Evolutionary conservation across 2,888 invertebrate genomes (phyloP), one percentile per base, ranked within the genome.

Genomic region (Operophtera brumata): DNA sequence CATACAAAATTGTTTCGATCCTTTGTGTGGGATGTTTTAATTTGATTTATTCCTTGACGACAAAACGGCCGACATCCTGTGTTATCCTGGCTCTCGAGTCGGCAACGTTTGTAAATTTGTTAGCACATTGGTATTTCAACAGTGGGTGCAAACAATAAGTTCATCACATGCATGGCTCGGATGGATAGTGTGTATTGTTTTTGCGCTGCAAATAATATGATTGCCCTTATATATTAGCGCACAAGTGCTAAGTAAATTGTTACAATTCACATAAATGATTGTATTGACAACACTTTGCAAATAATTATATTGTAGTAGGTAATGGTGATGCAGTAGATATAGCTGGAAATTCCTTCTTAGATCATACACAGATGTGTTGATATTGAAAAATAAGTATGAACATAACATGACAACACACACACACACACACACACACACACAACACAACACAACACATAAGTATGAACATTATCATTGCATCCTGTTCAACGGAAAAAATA

Each of bases 21-120:
- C 81, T 74, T 86, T 86, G 84, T 86, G 80, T 72, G 75, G 77
- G 73, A 75, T 76, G 81, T 84, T 86, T 82, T 86, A 86, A 88
- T 88, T 88, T 90, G 86, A 87, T 87, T 89, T 90, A 87, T 90
- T 87, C 80, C 78, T 82, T 78, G 78, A 83, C 75, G 82, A 80
- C 84, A 82, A 79, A 82, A 82, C 77, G 76, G 70, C 79, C 80
- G 80, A 84, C 87, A 84, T 86, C 85, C 84, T 84, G 82, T 73
- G 76, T 75, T 69, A 72, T 67, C 66, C 65, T 20, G 65, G 65
- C 63, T 64, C 64, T 53, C 52, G 48, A 52, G 48, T 48, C 81
- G 83, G 84, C 76, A 64, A 74, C 79, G 81, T 86, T 87, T 87
- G 86, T 84, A 72, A 76, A 80, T 86, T 85, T 85, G 84, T 86